Evolutionary conservation across 2,113 vertebrate species (phyloP), one percentile per base, ranked within the genome.

Genomic region (Elephantulus edwardii): DNA sequence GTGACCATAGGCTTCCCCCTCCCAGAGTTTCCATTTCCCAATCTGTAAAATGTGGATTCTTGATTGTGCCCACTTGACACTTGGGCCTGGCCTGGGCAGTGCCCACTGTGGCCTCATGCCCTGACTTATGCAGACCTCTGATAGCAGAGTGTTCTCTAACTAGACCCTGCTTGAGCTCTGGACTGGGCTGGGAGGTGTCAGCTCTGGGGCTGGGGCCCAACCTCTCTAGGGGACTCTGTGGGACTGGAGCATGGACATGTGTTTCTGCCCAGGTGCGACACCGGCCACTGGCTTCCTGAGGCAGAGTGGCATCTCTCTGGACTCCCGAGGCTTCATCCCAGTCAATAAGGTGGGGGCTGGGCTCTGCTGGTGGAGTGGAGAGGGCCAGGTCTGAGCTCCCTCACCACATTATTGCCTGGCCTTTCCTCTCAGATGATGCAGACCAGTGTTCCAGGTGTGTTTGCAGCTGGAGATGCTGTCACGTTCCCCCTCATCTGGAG

Each of bases 271-370:
- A 99, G 99, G 99, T 0, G 98, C 98, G 0, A 94, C 98, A 81
- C 99, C 99, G n/a, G 98, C 99, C 0, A 99, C 99, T 0, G 97
- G 98, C 56, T 99, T 99, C 96, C 97, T 99, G 90, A 99, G 98
- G 97, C 99, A 99, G 95, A 99, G 99, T 0, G 98, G 98, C 86
- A 97, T 99, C 91, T 97, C 98, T 94, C 97, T 99, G 19, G 99
- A 99, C 96, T 98, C 99, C 79, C 99, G 98, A 93, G 99, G 99
- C 93, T 99, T 99, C 96, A 97, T 99, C 3, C 97, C 98, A 5
- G 99, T 99, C 94, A 99, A 98, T 96, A 99, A 99, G 98, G 99
- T 99, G 76, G 44, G 56, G 85, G 38, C 64, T 2, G 40, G 85
- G n/a, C 33, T 24, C 38, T 44, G 54, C 42, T 1, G 33, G 38